phyloP scores from a whole-genome alignment of 2,113 vertebrate species.

The Sylvilagus bachmani region DNA sequence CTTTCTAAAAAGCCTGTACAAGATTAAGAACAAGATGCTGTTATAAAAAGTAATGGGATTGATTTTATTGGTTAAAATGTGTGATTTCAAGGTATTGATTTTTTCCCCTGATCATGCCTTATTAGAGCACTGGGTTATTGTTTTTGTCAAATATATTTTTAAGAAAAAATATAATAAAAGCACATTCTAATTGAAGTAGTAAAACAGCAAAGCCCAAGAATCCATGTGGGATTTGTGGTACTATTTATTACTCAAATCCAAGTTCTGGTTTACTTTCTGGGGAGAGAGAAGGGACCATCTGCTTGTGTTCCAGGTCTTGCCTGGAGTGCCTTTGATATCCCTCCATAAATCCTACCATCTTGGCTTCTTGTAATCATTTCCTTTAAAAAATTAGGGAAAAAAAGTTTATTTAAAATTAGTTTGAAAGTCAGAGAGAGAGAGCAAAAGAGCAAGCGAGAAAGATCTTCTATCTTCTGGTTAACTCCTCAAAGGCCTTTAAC shows the following conservation, averaged over 20 bases:
- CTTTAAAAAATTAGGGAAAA: too few relatives aligned
- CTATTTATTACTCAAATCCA: conserved; percentile 16
- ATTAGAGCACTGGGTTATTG: background rate
- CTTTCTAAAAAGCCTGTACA: background rate
- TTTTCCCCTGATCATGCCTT: background rate
- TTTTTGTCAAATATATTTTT: background rate
- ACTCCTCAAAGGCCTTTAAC: too few relatives aligned
- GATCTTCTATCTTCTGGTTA: too few relatives aligned
- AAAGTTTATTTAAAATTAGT: too few relatives aligned
- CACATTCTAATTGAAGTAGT: conserved; percentile 60
- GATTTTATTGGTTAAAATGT: conserved; percentile 53
- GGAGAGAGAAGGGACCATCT: background rate
- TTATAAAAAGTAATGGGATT: conserved; percentile 9
- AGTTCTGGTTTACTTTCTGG: background rate
- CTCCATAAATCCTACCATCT: background rate
- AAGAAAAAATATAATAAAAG: background rate
- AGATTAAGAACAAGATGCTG: conserved; percentile 2
- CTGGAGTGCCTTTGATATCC: background rate
- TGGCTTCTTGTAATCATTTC: background rate
- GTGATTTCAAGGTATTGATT: conserved; percentile 35
- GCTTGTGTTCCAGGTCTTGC: background rate
- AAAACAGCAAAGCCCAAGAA: conserved; percentile 45
- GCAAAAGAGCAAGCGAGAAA: too few relatives aligned
- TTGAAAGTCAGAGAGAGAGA: too few relatives aligned
- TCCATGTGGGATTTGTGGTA: conserved; percentile 5